Evolutionary conservation across 1,140 invertebrate genomes (phyloP).

Genomic region (Papilio machaon): DNA sequence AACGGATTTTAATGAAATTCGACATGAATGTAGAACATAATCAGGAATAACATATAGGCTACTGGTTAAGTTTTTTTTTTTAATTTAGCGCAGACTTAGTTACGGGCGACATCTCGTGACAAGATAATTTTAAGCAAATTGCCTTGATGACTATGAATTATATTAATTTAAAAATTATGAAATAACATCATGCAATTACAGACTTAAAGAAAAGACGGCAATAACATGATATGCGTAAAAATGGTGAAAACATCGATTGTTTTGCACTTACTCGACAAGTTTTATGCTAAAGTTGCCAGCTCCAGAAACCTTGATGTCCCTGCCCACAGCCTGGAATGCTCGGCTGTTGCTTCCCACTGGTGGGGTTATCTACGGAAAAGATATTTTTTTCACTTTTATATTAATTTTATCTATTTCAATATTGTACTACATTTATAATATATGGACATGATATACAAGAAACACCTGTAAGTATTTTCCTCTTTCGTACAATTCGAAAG

Average conservation of each 20-base stretch:
- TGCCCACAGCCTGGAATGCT: constrained; percentile 75
- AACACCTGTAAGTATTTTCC: no score
- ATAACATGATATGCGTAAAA: not conserved
- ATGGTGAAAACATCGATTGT: not conserved
- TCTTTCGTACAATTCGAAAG: no score
- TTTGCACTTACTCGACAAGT: constrained; percentile 71
- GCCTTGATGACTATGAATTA: not conserved
- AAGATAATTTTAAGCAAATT: constrained; percentile 2
- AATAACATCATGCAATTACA: not conserved
- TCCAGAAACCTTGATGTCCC: constrained; percentile 80
- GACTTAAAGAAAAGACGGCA: not conserved
- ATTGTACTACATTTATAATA: no score
- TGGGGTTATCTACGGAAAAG: constrained; percentile 66
- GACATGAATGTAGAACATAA: no score
- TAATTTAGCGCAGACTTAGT: not conserved
- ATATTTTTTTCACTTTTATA: no score
- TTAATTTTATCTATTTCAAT: no score
- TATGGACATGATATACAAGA: no score
- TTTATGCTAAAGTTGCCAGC: constrained; percentile 80
- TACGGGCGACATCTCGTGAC: not conserved
- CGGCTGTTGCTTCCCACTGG: constrained; percentile 67
- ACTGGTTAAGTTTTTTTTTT: no score
- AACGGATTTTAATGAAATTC: no score
- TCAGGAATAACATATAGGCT: no score
- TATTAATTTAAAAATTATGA: constrained; percentile 12